phyloP scores from a whole-genome alignment of 1,140 invertebrate genomes.

The Saxidomus purpurata region DNA sequence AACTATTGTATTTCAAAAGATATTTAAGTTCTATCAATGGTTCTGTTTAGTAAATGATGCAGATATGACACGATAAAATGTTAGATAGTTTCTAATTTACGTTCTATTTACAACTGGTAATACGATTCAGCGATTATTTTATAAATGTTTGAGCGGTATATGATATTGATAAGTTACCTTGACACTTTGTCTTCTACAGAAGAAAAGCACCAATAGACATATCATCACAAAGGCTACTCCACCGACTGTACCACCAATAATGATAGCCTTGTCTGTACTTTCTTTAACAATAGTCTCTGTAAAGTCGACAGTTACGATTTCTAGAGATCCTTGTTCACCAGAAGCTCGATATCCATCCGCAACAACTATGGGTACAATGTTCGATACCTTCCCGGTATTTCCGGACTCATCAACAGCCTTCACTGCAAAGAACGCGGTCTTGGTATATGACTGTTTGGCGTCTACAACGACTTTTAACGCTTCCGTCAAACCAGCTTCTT shows the following conservation, averaged over 20 bases:
- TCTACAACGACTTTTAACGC: conserved; percentile 2
- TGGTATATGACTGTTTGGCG: not conserved
- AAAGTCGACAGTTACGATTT: not conserved
- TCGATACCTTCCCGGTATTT: not conserved
- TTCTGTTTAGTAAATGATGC: no score
- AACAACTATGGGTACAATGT: conserved; percentile 21
- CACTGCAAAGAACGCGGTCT: not conserved
- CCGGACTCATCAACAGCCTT: conserved; percentile 3
- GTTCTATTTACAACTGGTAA: no score
- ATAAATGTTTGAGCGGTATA: no score
- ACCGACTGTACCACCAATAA: not conserved
- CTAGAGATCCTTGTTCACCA: not conserved
- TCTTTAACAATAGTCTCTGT: not conserved
- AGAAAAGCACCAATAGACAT: not conserved
- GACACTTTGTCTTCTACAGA: not conserved
- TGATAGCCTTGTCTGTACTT: not conserved
- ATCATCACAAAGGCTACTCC: not conserved
- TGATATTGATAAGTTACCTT: no score
- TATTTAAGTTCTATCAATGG: no score
- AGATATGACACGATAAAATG: no score
- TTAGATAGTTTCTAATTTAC: no score
- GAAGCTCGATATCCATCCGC: not conserved
- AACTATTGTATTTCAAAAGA: no score
- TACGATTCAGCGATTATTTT: no score
- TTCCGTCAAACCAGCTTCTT: not conserved